Evolutionary conservation across 1,140 invertebrate species (phyloP).

Genomic region (Agrypnia vestita): DNA sequence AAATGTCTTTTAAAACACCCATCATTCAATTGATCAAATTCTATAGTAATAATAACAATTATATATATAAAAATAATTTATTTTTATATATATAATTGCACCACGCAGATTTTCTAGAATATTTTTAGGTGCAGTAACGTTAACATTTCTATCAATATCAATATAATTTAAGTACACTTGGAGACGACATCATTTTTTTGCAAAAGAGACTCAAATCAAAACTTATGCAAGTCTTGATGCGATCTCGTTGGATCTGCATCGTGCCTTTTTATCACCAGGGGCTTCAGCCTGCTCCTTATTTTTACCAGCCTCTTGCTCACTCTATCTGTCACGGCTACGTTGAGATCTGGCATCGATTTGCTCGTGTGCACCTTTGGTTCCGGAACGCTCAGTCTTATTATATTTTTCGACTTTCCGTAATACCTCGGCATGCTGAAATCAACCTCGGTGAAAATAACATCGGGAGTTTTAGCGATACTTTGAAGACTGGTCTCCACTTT

Average conservation of each 20-base stretch:
- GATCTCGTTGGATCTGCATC: conserved; percentile 60
- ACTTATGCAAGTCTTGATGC: conserved; percentile 27
- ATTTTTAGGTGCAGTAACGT: no score
- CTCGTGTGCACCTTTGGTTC: conserved; percentile 67
- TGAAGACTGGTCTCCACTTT: conserved; percentile 69
- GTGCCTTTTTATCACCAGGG: conserved; percentile 70
- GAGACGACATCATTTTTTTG: no score
- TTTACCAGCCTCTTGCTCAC: conserved; percentile 70
- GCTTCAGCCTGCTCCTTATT: conserved; percentile 68
- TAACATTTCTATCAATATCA: no score
- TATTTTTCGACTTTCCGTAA: conserved; percentile 63
- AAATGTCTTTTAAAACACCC: no score
- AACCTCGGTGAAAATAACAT: conserved; percentile 66
- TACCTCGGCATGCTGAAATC: conserved; percentile 72
- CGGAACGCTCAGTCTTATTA: conserved; percentile 50
- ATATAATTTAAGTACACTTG: no score
- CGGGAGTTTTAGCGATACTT: conserved; percentile 68
- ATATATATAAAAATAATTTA: no score
- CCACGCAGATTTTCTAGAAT: no score
- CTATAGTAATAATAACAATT: no score
- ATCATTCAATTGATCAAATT: no score
- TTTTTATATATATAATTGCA: no score
- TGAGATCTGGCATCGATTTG: conserved; percentile 71
- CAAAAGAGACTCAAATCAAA: background rate
- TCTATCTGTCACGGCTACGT: conserved; percentile 65